Evolutionary conservation across 2,888 invertebrate species (phyloP).

Genomic region (Aphodius sticticus): DNA sequence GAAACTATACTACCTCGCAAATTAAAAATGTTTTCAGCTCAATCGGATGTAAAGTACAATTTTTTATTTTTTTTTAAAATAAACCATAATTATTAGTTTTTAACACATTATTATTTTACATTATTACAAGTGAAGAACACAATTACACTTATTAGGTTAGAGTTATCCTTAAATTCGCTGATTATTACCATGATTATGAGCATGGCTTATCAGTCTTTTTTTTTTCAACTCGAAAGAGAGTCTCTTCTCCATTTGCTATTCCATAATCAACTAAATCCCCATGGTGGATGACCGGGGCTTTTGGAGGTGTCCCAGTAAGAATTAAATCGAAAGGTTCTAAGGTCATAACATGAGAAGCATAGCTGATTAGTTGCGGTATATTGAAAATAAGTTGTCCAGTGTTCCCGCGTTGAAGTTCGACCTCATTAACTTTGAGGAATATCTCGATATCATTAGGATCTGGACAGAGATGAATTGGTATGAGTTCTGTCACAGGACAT

Average conservation of each 20-base stretch:
- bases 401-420: constrained; percentile 66
- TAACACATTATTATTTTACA: too few species aligned
- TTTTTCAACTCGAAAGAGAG: neutral
- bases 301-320: constrained; percentile 75
- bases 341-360: constrained; percentile 73
- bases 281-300: neutral
- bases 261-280: neutral
- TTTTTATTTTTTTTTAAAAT: too few species aligned
- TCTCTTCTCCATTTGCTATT: neutral
- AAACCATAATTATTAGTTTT: too few species aligned
- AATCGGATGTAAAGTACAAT: too few species aligned
- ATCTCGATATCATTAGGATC: constrained; percentile 67
- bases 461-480: constrained; percentile 62
- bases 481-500: constrained; percentile 75
- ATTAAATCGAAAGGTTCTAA: constrained; percentile 77
- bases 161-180: neutral
- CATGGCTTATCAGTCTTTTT: neutral
- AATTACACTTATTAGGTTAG: neutral
- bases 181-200: neutral
- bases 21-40: too few species aligned
- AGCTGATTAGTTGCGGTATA: constrained; percentile 70
- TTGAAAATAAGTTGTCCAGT: constrained; percentile 75
- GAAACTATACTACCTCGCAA: too few species aligned
- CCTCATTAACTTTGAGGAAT: constrained; percentile 71
- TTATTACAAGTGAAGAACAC: too few species aligned